A percentile compares a stretch with the other conserved stretches of the same genome.
These are phyloP conservation scores for Lycia hirtaria DNA, from an alignment of 2,888 invertebrate genomes.

Conservation along the genomic window DNA sequence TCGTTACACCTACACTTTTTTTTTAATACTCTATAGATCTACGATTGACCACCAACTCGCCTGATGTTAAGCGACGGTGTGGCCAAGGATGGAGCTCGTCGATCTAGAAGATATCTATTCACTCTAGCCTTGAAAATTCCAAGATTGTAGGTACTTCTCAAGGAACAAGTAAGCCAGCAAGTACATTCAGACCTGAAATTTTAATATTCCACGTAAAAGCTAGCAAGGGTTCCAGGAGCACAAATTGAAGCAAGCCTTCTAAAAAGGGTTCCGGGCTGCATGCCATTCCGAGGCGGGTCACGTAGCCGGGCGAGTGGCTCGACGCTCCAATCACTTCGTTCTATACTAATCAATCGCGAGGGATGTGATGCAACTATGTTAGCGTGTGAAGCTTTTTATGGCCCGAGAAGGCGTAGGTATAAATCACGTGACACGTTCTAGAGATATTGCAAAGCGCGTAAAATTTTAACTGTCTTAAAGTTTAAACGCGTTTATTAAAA, in stretches of 20 bases:
- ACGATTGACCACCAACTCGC: no score
- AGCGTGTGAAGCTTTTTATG: slow-evolving; percentile 6
- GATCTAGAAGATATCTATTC: no score
- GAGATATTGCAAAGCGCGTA: not conserved
- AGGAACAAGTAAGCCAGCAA: no score
- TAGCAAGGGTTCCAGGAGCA: slow-evolving; percentile 11
- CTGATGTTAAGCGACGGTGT: no score
- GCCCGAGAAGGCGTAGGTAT: not conserved
- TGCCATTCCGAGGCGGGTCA: slow-evolving; percentile 51
- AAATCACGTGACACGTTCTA: no score
- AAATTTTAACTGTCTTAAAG: not conserved
- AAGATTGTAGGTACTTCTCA: no score
- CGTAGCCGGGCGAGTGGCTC: slow-evolving; percentile 56
- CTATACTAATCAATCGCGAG: slow-evolving; percentile 68
- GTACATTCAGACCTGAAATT: not conserved
- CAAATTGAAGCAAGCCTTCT: slow-evolving; percentile 5
- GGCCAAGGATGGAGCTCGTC: no score
- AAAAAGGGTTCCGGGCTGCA: slow-evolving; percentile 23
- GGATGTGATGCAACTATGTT: slow-evolving; percentile 59
- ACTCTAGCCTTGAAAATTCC: no score
- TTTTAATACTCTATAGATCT: no score
- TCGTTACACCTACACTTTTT: no score
- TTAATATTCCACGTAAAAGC: slow-evolving; percentile 16
- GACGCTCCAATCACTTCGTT: slow-evolving; percentile 62
- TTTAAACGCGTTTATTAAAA: no score